A percentile compares a stretch with the other conserved stretches of the same genome.
Conservation (phyloP, 2,888 invertebrate genomes). For the Scrobipalpa atriplicella region DNA sequence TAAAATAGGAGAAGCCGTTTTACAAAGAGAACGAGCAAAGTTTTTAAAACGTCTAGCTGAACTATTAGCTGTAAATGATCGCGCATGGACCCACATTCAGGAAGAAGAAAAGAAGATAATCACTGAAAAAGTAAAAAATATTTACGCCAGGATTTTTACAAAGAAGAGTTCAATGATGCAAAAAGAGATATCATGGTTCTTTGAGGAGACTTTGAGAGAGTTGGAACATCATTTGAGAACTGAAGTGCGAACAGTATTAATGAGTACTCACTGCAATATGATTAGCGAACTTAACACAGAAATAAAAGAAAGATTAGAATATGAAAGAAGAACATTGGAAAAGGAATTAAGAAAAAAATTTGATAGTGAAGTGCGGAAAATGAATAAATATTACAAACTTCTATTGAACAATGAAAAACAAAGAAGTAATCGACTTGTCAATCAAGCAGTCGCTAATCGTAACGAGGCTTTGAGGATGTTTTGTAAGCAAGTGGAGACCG, state of each 20-base stretch:
- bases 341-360: constrained; percentile 52
- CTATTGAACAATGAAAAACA: constrained; percentile 60
- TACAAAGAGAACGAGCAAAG: constrained; percentile 52
- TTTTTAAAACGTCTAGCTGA: constrained; percentile 50
- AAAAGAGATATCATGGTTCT: constrained; percentile 61
- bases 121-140: constrained; percentile 51
- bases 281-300: constrained; percentile 59
- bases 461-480: constrained; percentile 68
- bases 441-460: constrained; percentile 55
- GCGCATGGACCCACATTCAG: constrained; percentile 63
- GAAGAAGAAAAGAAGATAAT: constrained; percentile 56
- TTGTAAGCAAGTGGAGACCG: constrained; percentile 60
- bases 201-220: constrained; percentile 63
- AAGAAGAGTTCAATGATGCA: constrained; percentile 61
- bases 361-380: constrained; percentile 55
- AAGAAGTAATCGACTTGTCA: constrained; percentile 55
- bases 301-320: constrained; percentile 57
- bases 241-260: constrained; percentile 55
- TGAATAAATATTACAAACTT: constrained; percentile 64
- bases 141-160: constrained; percentile 56
- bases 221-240: constrained; percentile 60
- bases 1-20: constrained; percentile 60
- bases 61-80: constrained; percentile 61
- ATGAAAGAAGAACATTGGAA: constrained; percentile 56
- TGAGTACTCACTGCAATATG: constrained; percentile 54